Conservation (phyloP, 2,113 vertebrate genomes). For the Notarius lentiginosus region DNA sequence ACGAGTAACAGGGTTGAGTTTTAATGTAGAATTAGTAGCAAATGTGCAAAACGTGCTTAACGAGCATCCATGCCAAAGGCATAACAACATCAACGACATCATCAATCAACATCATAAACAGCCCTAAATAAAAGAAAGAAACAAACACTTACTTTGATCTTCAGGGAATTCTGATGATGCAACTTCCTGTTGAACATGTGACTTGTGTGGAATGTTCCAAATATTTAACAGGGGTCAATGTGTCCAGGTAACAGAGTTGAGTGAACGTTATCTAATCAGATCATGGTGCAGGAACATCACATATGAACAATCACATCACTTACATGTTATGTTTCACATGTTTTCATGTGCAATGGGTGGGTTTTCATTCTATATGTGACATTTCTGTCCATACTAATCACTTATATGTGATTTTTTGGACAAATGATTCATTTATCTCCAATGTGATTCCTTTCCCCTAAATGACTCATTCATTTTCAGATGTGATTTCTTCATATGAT, state of each 20-base stretch:
- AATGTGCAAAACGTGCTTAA: not conserved
- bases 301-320: not conserved
- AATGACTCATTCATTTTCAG: no score
- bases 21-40: not conserved
- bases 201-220: not conserved
- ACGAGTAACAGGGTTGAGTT: not conserved
- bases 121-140: not conserved
- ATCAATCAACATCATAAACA: not conserved
- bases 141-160: not conserved
- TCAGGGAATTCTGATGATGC: not conserved
- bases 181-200: constrained; percentile 7
- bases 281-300: not conserved
- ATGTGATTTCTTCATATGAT: no score
- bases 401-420: not conserved
- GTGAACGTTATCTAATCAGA: not conserved
- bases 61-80: not conserved
- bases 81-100: not conserved
- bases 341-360: no score
- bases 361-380: no score
- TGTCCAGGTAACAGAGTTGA: not conserved
- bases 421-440: not conserved
- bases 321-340: no score
- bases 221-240: not conserved
- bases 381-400: not conserved
- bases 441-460: no score